Evolutionary conservation across 2,113 vertebrate species (phyloP).

Genomic region (Rhadina sibilatrix): DNA sequence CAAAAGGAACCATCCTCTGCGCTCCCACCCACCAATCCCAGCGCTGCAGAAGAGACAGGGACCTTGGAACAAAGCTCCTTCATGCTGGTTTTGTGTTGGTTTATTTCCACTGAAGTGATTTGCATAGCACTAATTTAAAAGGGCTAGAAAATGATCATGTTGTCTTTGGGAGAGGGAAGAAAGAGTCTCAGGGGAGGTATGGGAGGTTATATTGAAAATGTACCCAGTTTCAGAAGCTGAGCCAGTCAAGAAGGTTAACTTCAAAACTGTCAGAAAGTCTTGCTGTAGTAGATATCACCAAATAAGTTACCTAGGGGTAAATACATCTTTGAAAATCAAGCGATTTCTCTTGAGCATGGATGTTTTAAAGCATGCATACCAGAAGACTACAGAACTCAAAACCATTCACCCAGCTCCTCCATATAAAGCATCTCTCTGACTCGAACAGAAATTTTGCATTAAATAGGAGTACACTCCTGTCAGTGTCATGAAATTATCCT

Average conservation of each 20-base stretch:
- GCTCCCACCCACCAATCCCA: not conserved
- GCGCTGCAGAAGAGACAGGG: not conserved
- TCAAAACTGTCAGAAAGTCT: not conserved
- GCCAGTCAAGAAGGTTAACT: not conserved
- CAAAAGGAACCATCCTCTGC: not conserved
- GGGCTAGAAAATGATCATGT: not conserved
- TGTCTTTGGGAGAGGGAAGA: not conserved
- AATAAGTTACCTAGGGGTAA: not conserved
- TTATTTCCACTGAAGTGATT: constrained; percentile 36
- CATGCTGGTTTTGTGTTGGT: constrained; percentile 5
- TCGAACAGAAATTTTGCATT: not conserved
- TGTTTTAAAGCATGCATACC: not conserved
- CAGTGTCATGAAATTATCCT: not conserved
- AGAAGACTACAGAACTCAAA: not conserved
- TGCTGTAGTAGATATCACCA: not conserved
- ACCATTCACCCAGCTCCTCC: not conserved
- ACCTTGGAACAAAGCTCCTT: constrained; percentile 17
- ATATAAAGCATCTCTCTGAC: not conserved
- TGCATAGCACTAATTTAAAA: not conserved
- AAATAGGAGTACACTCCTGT: not conserved
- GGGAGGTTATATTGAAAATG: not conserved
- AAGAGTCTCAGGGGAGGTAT: not conserved
- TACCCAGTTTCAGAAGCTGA: not conserved
- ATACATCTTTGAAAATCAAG: not conserved
- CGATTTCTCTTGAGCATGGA: not conserved